A percentile compares a stretch with the other conserved stretches of the same genome.
Evolutionary conservation across 2,113 vertebrate genomes (phyloP).

Genomic region (Oryzias celebensis): DNA sequence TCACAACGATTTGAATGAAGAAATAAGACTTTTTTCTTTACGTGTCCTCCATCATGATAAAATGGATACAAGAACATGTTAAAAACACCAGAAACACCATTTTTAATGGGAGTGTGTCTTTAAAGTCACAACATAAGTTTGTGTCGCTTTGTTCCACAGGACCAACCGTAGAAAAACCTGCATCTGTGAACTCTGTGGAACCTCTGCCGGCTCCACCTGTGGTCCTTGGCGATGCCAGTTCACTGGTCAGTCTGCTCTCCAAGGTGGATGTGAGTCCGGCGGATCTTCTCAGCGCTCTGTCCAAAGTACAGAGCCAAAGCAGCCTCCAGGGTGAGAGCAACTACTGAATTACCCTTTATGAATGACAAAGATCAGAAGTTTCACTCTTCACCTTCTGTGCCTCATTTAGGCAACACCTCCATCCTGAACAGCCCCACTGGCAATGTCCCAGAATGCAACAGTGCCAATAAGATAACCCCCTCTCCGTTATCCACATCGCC

Average conservation of each 20-base stretch:
- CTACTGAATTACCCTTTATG: too few species aligned
- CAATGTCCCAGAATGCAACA: slow-evolving; percentile 37
- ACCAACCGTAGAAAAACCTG: slow-evolving; percentile 53
- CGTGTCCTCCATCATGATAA: too few species aligned
- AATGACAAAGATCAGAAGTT: neutral
- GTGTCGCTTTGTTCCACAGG: slow-evolving; percentile 25
- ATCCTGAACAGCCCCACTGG: slow-evolving; percentile 70
- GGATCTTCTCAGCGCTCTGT: slow-evolving; percentile 87
- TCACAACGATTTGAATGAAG: too few species aligned
- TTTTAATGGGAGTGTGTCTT: too few species aligned
- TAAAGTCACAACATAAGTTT: neutral
- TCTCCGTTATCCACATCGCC: slow-evolving; percentile 34
- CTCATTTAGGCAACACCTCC: slow-evolving; percentile 81
- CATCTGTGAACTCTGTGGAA: slow-evolving; percentile 63
- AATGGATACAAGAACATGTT: too few species aligned
- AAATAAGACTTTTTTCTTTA: too few species aligned
- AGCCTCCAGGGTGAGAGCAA: slow-evolving; percentile 82
- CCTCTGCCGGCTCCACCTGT: slow-evolving; percentile 57
- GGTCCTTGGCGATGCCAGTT: slow-evolving; percentile 73
- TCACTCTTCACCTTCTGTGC: neutral
- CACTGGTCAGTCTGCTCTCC: slow-evolving; percentile 88
- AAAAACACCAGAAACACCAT: too few species aligned
- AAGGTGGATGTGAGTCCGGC: slow-evolving; percentile 90
- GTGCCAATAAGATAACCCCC: slow-evolving; percentile 48
- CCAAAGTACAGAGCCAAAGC: slow-evolving; percentile 87